Evolutionary conservation across 1,140 invertebrate species (phyloP), one percentile per base, ranked within the genome.

Genomic region (Atta colombica): DNA sequence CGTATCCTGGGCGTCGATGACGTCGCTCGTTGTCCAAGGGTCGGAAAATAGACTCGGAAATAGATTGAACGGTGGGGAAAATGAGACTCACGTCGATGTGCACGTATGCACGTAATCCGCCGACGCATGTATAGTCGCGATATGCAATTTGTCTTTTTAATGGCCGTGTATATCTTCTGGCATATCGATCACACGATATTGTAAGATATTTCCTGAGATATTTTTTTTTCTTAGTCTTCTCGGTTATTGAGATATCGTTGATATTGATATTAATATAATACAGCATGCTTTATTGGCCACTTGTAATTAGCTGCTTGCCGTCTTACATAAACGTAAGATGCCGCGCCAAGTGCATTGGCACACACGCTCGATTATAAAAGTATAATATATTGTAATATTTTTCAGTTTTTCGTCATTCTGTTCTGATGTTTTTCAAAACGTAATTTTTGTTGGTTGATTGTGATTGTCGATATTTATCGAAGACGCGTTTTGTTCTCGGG

Each of bases 21-120:
- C 71, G 60, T 82, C 69, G 68, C 39, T n/a, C 45, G 81, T 68
- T 55, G 87, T 87, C n/a, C 69, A 55, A 69, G 77, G 51, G 85
- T 77, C 88, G 88, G 77, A 74, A 89, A 89, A 25, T 25, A 25
- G 25, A 86, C 88, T 89, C 71, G 88, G 88, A 87, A 89, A 71
- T 51, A 61, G 51, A 65, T 80, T 58, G 55, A n/a, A 55, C 7
- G 21, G 35, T 58, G 75, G 84, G 69, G 55, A 16, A 60, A 72
- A 77, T 25, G 74, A 60, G 60, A 12, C 10, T 18, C 53, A 77
- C 66, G 72, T 58, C 75, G 55, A 78, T 35, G 35, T 69, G 63
- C 88, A 61, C 87, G 88, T 88, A 88, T 69, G 63, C 88, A 74
- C 87, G 88, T 88, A 88, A 89, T 28, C 49, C 72, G 21, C 28